These are phyloP conservation scores for Semibalanus balanoides DNA, from an alignment of 1,140 invertebrate species.

Conservation along the genomic window DNA sequence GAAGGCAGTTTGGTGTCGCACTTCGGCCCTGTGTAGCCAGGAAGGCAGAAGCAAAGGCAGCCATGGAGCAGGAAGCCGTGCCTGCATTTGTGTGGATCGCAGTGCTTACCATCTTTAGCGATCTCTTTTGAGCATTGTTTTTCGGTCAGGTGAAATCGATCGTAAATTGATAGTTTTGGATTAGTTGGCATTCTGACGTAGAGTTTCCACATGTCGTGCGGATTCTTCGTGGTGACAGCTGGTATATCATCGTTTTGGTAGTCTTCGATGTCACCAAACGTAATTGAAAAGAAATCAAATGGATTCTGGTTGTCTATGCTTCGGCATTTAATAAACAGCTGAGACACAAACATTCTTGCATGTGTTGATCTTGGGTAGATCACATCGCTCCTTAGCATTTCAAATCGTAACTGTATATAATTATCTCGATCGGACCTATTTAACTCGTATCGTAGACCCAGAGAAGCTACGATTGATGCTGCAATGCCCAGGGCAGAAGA, in stretches of 20 bases:
- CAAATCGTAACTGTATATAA: background rate
- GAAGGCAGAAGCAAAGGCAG: background rate
- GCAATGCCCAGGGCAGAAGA: background rate
- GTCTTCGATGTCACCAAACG: background rate
- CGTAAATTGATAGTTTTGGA: background rate
- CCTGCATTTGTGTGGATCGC: background rate
- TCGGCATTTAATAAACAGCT: background rate
- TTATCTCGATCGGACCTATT: background rate
- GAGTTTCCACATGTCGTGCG: background rate
- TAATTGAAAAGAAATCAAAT: background rate
- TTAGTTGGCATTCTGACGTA: background rate
- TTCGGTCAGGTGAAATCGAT: background rate
- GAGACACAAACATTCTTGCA: background rate
- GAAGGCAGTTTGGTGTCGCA: background rate
- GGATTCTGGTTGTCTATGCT: background rate
- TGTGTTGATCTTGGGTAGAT: background rate
- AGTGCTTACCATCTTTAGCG: background rate
- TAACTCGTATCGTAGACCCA: background rate
- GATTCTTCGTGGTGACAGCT: background rate
- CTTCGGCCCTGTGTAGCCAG: background rate
- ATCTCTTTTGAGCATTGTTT: background rate
- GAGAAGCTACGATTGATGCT: background rate
- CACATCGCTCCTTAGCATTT: background rate
- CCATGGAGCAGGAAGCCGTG: background rate
- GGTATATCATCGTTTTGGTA: background rate